A percentile compares a stretch with the other conserved stretches of the same genome.
phyloP scores from a whole-genome alignment of 2,113 vertebrate genomes.

The Carettochelys insculpta region DNA sequence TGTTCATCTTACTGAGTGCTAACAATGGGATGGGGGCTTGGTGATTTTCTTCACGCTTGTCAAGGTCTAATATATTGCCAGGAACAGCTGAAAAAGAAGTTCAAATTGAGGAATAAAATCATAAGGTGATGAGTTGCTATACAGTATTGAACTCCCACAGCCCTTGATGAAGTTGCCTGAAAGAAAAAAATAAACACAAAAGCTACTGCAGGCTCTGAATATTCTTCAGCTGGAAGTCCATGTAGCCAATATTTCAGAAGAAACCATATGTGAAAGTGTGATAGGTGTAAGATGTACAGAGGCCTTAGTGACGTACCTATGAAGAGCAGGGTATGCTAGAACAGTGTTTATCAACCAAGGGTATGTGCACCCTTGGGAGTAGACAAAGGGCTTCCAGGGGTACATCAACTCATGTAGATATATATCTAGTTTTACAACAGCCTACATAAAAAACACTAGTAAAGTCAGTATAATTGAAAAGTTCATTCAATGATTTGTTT shows the following conservation, averaged over 20 bases:
- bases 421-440: too few relatives aligned
- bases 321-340: not conserved
- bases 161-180: slow-evolving; percentile 41
- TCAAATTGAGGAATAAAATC: slow-evolving; percentile 64
- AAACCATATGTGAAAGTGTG: not conserved
- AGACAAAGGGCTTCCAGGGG: too few relatives aligned
- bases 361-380: too few relatives aligned
- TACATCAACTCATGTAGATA: too few relatives aligned
- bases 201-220: not conserved
- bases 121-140: slow-evolving; percentile 46
- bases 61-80: slow-evolving; percentile 66
- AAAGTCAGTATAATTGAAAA: too few relatives aligned
- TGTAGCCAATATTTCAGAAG: not conserved
- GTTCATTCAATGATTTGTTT: too few relatives aligned
- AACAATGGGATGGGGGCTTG: slow-evolving; percentile 37
- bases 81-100: slow-evolving; percentile 61
- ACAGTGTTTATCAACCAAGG: too few relatives aligned
- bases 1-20: slow-evolving; percentile 70
- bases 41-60: slow-evolving; percentile 45
- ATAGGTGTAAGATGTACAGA: not conserved
- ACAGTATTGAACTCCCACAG: slow-evolving; percentile 55
- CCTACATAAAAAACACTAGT: too few relatives aligned
- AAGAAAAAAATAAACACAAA: not conserved
- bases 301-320: not conserved
- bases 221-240: not conserved